A percentile compares a stretch with the other conserved stretches of the same genome.
Conservation (phyloP, 92 coral and sea anemone genomes). For the Epizoanthus fatuus region DNA sequence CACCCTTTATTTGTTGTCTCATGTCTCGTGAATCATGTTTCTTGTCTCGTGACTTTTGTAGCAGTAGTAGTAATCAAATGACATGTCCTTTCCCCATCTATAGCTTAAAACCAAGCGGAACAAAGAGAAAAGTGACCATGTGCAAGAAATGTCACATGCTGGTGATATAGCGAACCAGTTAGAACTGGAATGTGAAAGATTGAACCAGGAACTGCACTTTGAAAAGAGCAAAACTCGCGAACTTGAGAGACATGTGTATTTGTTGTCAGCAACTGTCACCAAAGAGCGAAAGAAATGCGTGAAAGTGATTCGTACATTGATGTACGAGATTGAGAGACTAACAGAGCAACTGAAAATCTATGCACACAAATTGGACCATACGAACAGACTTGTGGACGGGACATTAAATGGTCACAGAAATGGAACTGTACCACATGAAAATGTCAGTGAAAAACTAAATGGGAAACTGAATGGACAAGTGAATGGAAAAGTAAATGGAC, state of each 20-base stretch:
- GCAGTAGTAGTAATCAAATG: background rate
- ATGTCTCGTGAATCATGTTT: background rate
- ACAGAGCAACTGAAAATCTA: conserved; percentile 60
- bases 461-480: conserved; percentile 7
- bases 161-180: conserved; percentile 39
- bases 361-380: conserved; percentile 19
- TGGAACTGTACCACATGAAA: background rate
- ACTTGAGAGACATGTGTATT: conserved; percentile 81
- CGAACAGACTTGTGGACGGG: conserved; percentile 22
- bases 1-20: too few species aligned
- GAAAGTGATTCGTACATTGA: conserved; percentile 78
- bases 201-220: conserved; percentile 73
- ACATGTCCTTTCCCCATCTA: background rate
- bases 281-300: conserved; percentile 87
- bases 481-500: conserved; percentile 20
- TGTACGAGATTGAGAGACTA: conserved; percentile 78
- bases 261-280: conserved; percentile 64
- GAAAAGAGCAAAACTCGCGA: conserved; percentile 83
- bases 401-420: background rate
- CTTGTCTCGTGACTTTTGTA: background rate
- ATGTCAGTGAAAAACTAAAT: background rate
- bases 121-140: conserved; percentile 46
- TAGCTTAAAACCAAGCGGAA: conserved; percentile 60
- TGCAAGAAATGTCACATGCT: conserved; percentile 16
- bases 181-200: conserved; percentile 79